Evolutionary conservation across 2,797 vertebrate genomes (phyloP).

Genomic region (Aphelocoma californica): DNA sequence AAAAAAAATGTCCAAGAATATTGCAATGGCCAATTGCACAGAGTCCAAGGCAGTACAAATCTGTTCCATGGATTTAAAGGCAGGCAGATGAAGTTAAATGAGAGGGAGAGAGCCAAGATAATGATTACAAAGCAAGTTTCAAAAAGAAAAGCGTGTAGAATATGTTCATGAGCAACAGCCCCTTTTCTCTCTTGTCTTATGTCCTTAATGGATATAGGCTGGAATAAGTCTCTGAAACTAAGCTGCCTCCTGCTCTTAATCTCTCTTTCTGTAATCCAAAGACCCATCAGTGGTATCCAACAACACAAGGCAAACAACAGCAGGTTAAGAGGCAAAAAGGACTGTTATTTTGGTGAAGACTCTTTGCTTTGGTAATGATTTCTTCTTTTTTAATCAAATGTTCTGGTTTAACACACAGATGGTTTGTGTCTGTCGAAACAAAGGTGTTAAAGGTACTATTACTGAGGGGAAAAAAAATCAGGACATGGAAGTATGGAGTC

Average conservation of each 20-base stretch:
- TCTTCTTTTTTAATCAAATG: not conserved
- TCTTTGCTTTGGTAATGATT: not conserved
- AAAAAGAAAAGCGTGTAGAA: conserved; percentile 58
- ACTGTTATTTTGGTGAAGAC: not conserved
- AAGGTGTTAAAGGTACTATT: not conserved
- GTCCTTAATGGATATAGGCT: conserved; percentile 6
- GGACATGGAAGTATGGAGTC: not conserved
- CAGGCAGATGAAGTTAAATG: conserved; percentile 78
- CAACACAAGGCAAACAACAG: not conserved
- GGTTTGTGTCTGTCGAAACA: not conserved
- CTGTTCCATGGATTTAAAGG: conserved; percentile 74
- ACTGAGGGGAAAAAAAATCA: not conserved
- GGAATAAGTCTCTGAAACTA: conserved; percentile 28
- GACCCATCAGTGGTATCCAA: not conserved
- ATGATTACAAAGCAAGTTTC: conserved; percentile 70
- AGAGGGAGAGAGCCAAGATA: conserved; percentile 64
- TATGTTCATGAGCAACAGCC: conserved; percentile 16
- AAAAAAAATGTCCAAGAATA: conserved; percentile 50
- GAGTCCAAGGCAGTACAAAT: conserved; percentile 70
- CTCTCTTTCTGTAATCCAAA: not conserved
- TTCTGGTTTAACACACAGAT: not conserved
- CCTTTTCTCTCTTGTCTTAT: not conserved
- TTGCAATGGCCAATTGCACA: conserved; percentile 55
- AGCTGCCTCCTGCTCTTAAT: not conserved
- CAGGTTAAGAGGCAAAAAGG: not conserved